A percentile compares a stretch with the other conserved stretches of the same genome.
phyloP scores from a whole-genome alignment of 2,888 invertebrate genomes.

The Mythimna ferrago region DNA sequence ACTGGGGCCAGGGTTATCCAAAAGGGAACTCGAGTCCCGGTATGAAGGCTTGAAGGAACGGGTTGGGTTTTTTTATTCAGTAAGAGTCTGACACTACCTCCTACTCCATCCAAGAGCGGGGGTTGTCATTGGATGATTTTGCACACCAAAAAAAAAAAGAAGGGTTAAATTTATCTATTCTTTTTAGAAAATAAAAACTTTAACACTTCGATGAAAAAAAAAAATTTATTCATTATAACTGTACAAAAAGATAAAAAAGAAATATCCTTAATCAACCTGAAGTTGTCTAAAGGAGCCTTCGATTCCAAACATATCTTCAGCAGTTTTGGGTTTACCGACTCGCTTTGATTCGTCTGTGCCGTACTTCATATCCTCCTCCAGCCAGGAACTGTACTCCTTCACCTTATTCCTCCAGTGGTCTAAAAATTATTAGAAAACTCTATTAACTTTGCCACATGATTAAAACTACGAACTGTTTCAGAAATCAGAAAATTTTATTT shows the following conservation, averaged over 20 bases:
- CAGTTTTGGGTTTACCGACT: constrained; percentile 89
- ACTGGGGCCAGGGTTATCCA: too few species aligned
- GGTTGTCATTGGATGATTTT: too few species aligned
- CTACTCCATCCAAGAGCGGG: too few species aligned
- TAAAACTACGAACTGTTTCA: not conserved
- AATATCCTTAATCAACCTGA: constrained; percentile 75
- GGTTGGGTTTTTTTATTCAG: too few species aligned
- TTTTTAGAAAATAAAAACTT: not conserved
- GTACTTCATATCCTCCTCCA: constrained; percentile 87
- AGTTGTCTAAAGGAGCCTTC: constrained; percentile 90
- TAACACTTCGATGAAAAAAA: not conserved
- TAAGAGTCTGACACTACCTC: too few species aligned
- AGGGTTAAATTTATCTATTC: too few species aligned
- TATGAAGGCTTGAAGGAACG: too few species aligned
- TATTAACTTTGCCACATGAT: not conserved
- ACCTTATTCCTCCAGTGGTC: constrained; percentile 85
- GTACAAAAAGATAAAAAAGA: constrained; percentile 18
- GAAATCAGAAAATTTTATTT: too few species aligned
- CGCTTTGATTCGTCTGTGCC: constrained; percentile 90
- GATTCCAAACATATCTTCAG: constrained; percentile 89
- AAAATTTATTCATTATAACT: constrained; percentile 17
- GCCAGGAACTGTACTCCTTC: constrained; percentile 85
- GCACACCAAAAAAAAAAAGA: too few species aligned
- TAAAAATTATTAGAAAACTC: constrained; percentile 58
- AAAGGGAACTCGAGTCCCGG: too few species aligned